A percentile compares a stretch with the other conserved stretches of the same genome.
Evolutionary conservation across 1,140 invertebrate species (phyloP).

Genomic region (Steinernema khuongi): DNA sequence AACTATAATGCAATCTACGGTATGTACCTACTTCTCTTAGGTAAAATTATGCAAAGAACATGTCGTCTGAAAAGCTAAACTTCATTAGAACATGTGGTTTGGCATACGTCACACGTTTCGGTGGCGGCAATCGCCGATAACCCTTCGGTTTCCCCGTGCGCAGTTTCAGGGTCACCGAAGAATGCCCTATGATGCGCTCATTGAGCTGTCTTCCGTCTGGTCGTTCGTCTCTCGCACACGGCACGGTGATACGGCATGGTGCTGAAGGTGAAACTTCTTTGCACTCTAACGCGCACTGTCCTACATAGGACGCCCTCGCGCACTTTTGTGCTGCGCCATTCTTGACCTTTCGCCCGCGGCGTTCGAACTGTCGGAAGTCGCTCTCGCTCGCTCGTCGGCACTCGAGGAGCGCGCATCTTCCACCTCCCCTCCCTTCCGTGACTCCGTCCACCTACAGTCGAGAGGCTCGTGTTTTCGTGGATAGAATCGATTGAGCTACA

Average conservation of each 20-base stretch:
- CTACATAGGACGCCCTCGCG: background rate
- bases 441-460: background rate
- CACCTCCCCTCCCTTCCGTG: background rate
- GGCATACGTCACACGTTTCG: background rate
- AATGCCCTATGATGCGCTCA: background rate
- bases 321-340: slow-evolving; percentile 4
- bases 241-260: background rate
- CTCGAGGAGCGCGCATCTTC: no score
- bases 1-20: no score
- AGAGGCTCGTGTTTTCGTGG: background rate
- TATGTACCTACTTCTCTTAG: no score
- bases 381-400: no score
- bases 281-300: background rate
- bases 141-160: background rate
- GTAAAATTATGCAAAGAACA: no score
- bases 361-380: background rate
- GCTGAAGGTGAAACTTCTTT: slow-evolving; percentile 1
- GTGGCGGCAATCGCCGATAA: background rate
- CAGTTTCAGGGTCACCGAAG: background rate
- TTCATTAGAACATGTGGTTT: background rate
- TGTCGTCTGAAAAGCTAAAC: no score
- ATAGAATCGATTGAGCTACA: background rate
- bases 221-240: background rate
- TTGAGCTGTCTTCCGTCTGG: background rate
- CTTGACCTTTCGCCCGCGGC: background rate